A percentile compares a stretch with the other conserved stretches of the same genome.
Conservation (phyloP, 2,797 vertebrate species). For the Lophotriccus pileatus region DNA sequence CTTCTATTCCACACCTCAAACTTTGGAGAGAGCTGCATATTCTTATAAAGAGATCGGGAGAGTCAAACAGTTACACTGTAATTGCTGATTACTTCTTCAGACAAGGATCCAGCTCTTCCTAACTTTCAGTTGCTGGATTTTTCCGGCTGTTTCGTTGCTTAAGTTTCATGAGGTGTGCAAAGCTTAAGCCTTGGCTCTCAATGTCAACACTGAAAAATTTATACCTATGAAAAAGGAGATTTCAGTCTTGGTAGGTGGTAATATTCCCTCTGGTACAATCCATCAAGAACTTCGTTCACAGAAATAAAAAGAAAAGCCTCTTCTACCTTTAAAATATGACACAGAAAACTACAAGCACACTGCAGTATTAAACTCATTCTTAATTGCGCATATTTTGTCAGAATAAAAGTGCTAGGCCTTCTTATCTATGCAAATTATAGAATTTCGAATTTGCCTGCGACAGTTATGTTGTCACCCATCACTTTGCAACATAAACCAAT, state of each 20-base stretch:
- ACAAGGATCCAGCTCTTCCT: not conserved
- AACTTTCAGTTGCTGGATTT: not conserved
- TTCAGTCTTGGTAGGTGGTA: not conserved
- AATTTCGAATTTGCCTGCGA: not conserved
- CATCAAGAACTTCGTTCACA: not conserved
- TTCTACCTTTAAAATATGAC: not conserved
- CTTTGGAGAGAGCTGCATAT: not conserved
- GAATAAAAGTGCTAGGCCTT: not conserved
- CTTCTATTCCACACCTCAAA: not conserved
- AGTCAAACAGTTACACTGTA: not conserved
- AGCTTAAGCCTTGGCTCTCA: not conserved
- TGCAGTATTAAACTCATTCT: not conserved
- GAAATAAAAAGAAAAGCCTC: not conserved
- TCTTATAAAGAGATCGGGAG: not conserved
- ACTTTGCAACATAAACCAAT: not conserved
- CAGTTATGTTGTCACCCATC: not conserved
- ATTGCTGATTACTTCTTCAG: not conserved
- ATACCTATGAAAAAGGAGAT: not conserved
- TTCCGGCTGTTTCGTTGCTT: not conserved
- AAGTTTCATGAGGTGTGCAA: not conserved
- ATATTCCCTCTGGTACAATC: not conserved
- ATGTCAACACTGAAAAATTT: not conserved
- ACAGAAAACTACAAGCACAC: not conserved
- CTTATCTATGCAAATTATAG: not conserved
- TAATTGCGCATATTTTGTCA: not conserved